These are phyloP conservation scores for Notoglanidium macrostoma DNA, from an alignment of 2,797 vertebrate species.

Conservation along the genomic window DNA sequence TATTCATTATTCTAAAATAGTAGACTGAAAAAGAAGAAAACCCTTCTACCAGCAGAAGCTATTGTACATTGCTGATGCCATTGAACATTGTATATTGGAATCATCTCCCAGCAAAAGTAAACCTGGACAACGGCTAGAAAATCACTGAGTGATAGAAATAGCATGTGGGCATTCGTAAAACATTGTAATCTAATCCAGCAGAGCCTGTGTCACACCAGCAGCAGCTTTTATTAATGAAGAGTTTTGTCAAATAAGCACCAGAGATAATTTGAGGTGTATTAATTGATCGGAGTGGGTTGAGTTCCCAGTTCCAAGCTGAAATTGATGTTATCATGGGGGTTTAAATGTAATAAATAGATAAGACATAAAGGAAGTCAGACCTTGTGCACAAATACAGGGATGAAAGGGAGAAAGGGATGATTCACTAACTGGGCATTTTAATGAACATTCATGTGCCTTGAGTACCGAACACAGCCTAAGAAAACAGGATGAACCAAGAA, in stretches of 20 bases:
- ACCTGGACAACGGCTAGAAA: not conserved
- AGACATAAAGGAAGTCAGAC: not conserved
- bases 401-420: not conserved
- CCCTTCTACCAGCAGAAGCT: not conserved
- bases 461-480: not conserved
- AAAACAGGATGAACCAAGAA: not conserved
- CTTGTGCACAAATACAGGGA: not conserved
- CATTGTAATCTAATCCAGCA: not conserved
- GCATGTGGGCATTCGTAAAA: not conserved
- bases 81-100: not conserved
- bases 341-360: not conserved
- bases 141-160: not conserved
- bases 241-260: not conserved
- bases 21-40: not conserved
- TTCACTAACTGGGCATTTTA: not conserved
- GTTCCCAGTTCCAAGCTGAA: not conserved
- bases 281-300: not conserved
- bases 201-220: not conserved
- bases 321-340: not conserved
- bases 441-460: not conserved
- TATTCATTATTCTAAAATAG: not conserved
- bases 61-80: not conserved
- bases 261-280: not conserved
- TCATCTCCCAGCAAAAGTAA: not conserved
- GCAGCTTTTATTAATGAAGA: conserved; percentile 10